phyloP scores from a whole-genome alignment of 2,797 vertebrate species.

The Brotogeris chrysoptera region DNA sequence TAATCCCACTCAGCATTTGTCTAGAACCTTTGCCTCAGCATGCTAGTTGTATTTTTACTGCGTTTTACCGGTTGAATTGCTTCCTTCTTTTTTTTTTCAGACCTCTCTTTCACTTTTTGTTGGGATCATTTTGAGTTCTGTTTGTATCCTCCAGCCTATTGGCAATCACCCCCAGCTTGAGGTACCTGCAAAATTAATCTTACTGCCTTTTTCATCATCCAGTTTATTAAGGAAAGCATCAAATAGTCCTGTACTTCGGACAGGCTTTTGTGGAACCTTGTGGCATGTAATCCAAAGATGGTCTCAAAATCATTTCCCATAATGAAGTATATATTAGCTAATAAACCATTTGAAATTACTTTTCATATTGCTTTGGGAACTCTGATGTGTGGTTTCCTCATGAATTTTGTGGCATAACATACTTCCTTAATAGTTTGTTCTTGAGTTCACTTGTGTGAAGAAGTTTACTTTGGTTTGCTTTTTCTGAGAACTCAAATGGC shows the following conservation, averaged over 20 bases:
- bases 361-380: conserved; percentile 19
- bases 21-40: neutral
- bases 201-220: neutral
- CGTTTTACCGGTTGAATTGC: neutral
- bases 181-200: conserved; percentile 10
- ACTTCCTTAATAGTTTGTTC: neutral
- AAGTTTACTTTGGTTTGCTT: neutral
- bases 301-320: neutral
- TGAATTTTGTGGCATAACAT: neutral
- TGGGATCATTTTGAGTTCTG: neutral
- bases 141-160: neutral
- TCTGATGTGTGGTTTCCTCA: neutral
- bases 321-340: neutral
- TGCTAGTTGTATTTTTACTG: neutral
- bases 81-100: neutral
- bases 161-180: neutral
- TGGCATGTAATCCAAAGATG: neutral
- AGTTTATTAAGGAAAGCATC: neutral
- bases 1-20: neutral
- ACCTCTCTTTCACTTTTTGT: neutral
- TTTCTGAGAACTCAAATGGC: neutral
- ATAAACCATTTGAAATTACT: neutral
- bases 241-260: neutral
- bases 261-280: neutral
- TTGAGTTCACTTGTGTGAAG: neutral